These are phyloP conservation scores for Drosophila gaucha DNA, from an alignment of 2,888 invertebrate genomes.

Conservation along the genomic window DNA sequence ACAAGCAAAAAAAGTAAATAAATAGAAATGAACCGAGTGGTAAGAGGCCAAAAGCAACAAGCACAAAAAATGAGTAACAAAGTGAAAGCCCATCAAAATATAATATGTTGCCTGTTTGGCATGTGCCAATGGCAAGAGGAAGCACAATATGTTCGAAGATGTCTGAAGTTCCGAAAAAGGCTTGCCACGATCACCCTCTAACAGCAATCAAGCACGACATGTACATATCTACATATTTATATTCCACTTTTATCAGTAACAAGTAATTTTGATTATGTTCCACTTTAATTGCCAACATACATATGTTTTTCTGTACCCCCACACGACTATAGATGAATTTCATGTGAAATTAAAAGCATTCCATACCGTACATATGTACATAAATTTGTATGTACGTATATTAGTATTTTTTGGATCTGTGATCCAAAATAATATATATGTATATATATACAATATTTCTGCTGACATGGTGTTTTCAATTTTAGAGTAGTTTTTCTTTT, in stretches of 20 bases:
- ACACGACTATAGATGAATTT: background rate
- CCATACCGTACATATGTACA: no score
- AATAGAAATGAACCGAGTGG: background rate
- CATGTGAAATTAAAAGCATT: no score
- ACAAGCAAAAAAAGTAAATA: conserved; percentile 3
- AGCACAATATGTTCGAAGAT: background rate
- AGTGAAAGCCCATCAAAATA: conserved; percentile 41
- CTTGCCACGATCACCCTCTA: background rate
- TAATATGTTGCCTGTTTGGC: background rate
- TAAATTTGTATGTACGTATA: no score
- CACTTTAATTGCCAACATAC: background rate
- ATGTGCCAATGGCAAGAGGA: background rate
- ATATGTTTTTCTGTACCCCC: no score
- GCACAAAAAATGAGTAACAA: conserved; percentile 2
- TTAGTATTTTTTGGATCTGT: no score
- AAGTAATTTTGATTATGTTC: background rate
- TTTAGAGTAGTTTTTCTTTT: no score
- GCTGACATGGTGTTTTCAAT: no score
- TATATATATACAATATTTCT: no score
- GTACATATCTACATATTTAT: background rate
- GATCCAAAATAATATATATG: no score
- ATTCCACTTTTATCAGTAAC: conserved; percentile 2
- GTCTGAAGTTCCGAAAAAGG: background rate
- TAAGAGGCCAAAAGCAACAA: background rate
- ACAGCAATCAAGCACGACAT: background rate